Base-by-base conservation (phyloP, 2,888 invertebrate species). In the Melanargia galathea region DNA sequence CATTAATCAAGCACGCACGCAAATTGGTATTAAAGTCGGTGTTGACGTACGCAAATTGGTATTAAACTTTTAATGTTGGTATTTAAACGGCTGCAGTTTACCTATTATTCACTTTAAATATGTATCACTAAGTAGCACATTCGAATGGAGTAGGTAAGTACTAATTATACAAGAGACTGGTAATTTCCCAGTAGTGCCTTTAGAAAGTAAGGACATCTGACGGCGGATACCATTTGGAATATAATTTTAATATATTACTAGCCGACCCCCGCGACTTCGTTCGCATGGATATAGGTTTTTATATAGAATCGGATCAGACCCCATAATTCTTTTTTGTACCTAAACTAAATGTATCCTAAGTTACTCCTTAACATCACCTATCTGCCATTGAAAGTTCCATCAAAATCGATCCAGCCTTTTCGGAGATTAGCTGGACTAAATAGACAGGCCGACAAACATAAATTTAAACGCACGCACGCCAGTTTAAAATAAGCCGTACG, bases 171-270 rank as follows among this genome's bases (percentile, higher is more conserved):
- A n/a, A 10, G 20, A 45, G 45, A 20, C 45, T 45, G 45, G 45
- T 45, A 45, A 45, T 45, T 45, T 45, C 45, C 45, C 45, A 45
- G 45, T 45, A 2, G 45, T 45, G 20, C 45, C 10, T 45, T 45
- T 45, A 45, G 8, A 10, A 45, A 20, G 45, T 20, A 45, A 45
- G 45, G 20, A 10, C n/a, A 40, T n/a, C 16, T 40, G 40, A 40
- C 40, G 16, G 43, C 43, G 6, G 43, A 20, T 45, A 18, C 20
- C 20, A 45, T 45, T 45, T 45, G 45, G 18, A 18, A 45, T 18
- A 18, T 45, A 18, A 45, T 45, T 40, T 40, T 40, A n/a, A 16
- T n/a, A 40, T 30, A 30, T 7, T 30, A 30, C n/a, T n/a, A n/a
- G n/a, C n/a, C n/a, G n/a, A n/a, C n/a, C n/a, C n/a, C n/a, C n/a